Evolutionary conservation across 2,888 invertebrate species (phyloP).

Genomic region (Cephus pulcher): DNA sequence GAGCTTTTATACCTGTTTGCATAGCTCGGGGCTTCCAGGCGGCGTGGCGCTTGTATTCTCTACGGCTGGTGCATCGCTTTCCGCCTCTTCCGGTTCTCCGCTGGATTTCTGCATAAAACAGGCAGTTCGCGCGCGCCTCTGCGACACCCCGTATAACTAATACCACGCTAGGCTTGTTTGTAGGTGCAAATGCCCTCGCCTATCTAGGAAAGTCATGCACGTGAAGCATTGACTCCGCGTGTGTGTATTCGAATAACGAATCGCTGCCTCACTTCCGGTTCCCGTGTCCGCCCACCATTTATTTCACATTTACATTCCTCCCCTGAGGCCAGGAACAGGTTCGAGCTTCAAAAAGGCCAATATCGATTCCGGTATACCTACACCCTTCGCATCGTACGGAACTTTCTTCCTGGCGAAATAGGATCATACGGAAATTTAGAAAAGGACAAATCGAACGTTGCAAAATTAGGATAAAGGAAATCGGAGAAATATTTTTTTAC

Average conservation of each 20-base stretch:
- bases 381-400: not conserved
- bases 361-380: not conserved
- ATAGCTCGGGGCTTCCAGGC: not conserved
- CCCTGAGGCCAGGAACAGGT: not conserved
- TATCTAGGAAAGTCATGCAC: not conserved
- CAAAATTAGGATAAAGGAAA: not conserved
- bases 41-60: not conserved
- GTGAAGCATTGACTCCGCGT: not conserved
- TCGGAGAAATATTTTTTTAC: not conserved
- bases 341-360: not conserved
- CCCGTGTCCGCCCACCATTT: not conserved
- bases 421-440: not conserved
- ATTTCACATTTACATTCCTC: not conserved
- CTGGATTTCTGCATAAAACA: conserved; percentile 45
- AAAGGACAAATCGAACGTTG: not conserved
- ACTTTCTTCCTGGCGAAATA: not conserved
- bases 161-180: not conserved
- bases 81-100: conserved; percentile 25
- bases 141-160: not conserved
- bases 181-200: not conserved
- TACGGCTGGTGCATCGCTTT: not conserved
- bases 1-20: conserved; percentile 17
- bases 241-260: not conserved
- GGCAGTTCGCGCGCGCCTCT: conserved; percentile 15
- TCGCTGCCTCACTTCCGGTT: not conserved